phyloP scores from a whole-genome alignment of 2,888 invertebrate species.

The Calameuta filiformis region DNA sequence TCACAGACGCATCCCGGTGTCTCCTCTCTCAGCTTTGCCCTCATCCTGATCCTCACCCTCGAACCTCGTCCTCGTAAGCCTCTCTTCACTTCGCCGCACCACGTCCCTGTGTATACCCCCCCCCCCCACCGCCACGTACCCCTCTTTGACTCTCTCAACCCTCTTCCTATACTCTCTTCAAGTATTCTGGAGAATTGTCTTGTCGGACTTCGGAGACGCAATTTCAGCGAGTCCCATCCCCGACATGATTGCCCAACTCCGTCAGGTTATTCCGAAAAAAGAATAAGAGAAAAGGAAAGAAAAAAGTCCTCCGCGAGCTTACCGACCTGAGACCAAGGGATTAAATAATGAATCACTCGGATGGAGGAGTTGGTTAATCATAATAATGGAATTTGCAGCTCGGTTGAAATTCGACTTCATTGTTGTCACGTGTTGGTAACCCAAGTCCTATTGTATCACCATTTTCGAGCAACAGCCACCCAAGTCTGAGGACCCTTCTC shows the following conservation, averaged over 20 bases:
- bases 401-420: not conserved
- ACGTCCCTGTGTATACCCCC: not conserved
- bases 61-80: not conserved
- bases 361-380: not conserved
- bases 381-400: not conserved
- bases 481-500: not conserved
- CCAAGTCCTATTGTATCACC: not conserved
- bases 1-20: constrained; percentile 40
- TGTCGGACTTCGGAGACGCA: constrained; percentile 39
- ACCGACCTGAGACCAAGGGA: constrained; percentile 5
- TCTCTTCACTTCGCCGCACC: constrained; percentile 10
- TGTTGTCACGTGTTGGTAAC: not conserved
- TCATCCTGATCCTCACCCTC: not conserved
- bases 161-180: constrained; percentile 29
- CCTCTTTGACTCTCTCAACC: constrained; percentile 5
- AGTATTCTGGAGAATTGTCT: constrained; percentile 32
- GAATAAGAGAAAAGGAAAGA: not conserved
- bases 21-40: constrained; percentile 1
- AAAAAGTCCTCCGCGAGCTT: not conserved
- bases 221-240: constrained; percentile 30
- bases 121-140: not conserved
- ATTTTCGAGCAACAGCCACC: not conserved
- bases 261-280: constrained; percentile 15
- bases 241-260: constrained; percentile 31
- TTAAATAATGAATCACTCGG: constrained; percentile 5